Evolutionary conservation across 2,888 invertebrate genomes (phyloP).

Genomic region (Schizaphis graminum): DNA sequence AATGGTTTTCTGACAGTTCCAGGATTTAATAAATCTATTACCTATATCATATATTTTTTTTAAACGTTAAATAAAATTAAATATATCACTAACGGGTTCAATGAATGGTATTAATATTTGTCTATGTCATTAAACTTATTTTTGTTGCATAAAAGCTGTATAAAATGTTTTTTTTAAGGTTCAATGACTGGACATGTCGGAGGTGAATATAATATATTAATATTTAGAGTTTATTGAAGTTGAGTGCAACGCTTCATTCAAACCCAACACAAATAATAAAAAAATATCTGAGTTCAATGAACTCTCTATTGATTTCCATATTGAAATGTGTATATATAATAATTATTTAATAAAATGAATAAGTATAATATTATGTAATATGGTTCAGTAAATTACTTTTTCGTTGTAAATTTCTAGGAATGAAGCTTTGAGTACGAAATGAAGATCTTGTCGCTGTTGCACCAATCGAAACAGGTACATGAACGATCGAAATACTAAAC

Average conservation of each 20-base stretch:
- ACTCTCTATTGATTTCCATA: conserved; percentile 20
- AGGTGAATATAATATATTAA: conserved; percentile 2
- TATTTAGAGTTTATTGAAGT: neutral
- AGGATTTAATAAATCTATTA: conserved; percentile 93
- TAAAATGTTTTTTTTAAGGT: neutral
- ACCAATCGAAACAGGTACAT: conserved; percentile 89
- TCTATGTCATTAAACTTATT: neutral
- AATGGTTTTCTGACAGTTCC: conserved; percentile 85
- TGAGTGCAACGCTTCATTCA: neutral
- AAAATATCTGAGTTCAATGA: conserved; percentile 24
- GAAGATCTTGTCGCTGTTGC: conserved; percentile 81
- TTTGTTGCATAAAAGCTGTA: neutral
- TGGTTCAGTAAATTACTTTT: conserved; percentile 77
- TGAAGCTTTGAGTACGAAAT: conserved; percentile 90
- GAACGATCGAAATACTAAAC: conserved; percentile 91
- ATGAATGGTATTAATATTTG: neutral
- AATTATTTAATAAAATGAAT: neutral
- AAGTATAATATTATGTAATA: neutral
- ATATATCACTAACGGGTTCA: neutral
- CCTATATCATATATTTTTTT: conserved; percentile 74
- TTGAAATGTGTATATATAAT: neutral
- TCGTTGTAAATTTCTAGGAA: conserved; percentile 97
- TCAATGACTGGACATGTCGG: conserved; percentile 36
- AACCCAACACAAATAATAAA: neutral
- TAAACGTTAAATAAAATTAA: neutral